phyloP scores from a whole-genome alignment of 2,888 invertebrate genomes.

The Lasioglossum lativentre region DNA sequence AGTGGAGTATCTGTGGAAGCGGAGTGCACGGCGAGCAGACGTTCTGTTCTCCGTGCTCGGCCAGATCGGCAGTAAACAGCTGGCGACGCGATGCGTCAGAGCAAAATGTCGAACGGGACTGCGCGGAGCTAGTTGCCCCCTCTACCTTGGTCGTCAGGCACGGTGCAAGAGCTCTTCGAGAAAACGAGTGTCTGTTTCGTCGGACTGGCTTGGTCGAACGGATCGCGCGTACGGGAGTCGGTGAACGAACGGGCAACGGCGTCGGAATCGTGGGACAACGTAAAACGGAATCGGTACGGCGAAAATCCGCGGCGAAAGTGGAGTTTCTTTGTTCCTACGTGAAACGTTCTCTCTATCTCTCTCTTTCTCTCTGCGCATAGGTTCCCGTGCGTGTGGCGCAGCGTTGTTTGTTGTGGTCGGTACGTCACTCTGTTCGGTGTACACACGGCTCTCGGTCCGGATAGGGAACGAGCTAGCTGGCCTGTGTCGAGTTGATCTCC shows the following conservation, averaged over 20 bases:
- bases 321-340: conserved; percentile 77
- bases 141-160: conserved; percentile 39
- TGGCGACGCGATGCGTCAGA: conserved; percentile 81
- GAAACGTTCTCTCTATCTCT: conserved; percentile 51
- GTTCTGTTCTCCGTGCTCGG: conserved; percentile 74
- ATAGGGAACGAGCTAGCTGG: conserved; percentile 32
- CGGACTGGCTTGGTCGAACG: background rate
- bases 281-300: conserved; percentile 7
- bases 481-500: conserved; percentile 12
- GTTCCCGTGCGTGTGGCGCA: conserved; percentile 78
- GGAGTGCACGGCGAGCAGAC: conserved; percentile 56
- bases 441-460: conserved; percentile 33
- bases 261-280: background rate
- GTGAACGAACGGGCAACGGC: background rate
- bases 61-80: conserved; percentile 79
- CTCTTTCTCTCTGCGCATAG: conserved; percentile 76
- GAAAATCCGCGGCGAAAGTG: conserved; percentile 68
- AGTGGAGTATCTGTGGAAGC: conserved; percentile 63
- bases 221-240: background rate
- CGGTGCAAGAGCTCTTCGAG: conserved; percentile 56
- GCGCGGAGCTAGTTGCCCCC: conserved; percentile 69
- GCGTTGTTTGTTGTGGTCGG: conserved; percentile 79
- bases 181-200: conserved; percentile 21
- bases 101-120: conserved; percentile 74
- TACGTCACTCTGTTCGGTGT: conserved; percentile 47